A percentile compares a stretch with the other conserved stretches of the same genome.
Evolutionary conservation across 2,797 vertebrate genomes (phyloP).

Genomic region (Acomys russatus): DNA sequence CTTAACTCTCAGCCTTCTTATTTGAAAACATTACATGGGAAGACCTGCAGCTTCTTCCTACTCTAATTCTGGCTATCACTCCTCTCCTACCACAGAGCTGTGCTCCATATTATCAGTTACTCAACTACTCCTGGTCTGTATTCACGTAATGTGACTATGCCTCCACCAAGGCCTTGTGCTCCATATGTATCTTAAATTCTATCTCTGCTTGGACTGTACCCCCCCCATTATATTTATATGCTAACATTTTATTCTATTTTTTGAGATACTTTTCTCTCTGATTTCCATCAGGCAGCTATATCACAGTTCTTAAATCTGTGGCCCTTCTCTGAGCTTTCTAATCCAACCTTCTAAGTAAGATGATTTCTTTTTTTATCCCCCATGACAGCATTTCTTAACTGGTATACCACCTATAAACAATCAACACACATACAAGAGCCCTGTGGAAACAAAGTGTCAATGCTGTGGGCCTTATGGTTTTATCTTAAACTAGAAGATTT

Average conservation of each 20-base stretch:
- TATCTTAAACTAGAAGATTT: background rate
- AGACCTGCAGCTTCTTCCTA: rapidly evolving
- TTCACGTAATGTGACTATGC: background rate
- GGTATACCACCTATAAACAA: background rate
- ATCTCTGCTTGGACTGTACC: background rate
- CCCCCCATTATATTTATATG: background rate
- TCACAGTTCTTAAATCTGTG: background rate
- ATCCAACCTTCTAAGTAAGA: background rate
- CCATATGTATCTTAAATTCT: background rate
- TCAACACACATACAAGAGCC: background rate
- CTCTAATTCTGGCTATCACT: background rate
- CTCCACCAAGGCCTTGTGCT: background rate
- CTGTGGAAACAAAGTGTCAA: background rate
- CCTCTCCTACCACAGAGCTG: background rate
- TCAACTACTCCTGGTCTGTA: background rate
- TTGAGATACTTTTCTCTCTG: background rate
- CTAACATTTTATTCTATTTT: background rate
- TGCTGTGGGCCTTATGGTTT: background rate
- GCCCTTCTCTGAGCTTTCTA: background rate
- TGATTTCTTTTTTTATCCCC: background rate
- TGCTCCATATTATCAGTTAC: background rate
- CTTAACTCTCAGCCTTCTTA: background rate
- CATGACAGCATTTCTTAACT: background rate
- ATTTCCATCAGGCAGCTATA: background rate
- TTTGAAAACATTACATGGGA: background rate